phyloP scores from a whole-genome alignment of 2,113 vertebrate species.

The Choloepus hoffmanni region DNA sequence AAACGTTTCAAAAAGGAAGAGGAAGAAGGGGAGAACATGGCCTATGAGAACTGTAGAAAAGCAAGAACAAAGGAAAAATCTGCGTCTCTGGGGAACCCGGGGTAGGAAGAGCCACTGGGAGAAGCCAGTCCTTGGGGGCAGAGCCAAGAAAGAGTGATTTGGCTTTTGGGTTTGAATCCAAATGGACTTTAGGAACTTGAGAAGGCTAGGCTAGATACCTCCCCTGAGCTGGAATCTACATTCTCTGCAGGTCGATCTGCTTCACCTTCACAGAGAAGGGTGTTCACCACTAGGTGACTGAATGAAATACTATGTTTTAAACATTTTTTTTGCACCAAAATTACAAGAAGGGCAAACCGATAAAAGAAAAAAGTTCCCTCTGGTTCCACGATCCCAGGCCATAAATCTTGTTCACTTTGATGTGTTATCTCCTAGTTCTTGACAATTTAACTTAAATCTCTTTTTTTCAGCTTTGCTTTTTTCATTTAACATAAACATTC shows the following conservation, averaged over 20 bases:
- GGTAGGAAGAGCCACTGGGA: not conserved
- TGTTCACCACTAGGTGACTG: not conserved
- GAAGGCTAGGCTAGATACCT: not conserved
- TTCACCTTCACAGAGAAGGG: not conserved
- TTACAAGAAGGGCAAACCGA: not conserved
- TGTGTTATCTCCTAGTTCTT: conserved; percentile 4
- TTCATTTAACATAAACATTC: not conserved
- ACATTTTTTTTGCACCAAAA: not conserved
- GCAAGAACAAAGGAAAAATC: not conserved
- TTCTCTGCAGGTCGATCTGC: not conserved
- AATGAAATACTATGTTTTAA: conserved; percentile 17
- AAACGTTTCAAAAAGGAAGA: not conserved
- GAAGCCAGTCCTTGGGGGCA: not conserved
- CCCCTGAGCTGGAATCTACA: not conserved
- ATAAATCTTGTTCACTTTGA: not conserved
- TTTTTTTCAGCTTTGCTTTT: not conserved
- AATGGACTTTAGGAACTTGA: not conserved
- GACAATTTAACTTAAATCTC: not conserved
- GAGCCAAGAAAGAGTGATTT: not conserved
- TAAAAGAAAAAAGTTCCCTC: not conserved
- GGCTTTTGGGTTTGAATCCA: not conserved
- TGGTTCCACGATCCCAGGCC: not conserved
- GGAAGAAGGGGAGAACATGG: not conserved
- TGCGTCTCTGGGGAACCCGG: not conserved
- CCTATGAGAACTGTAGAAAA: not conserved